phyloP scores from a whole-genome alignment of 2,797 vertebrate species.

The Pteronotus mesoamericanus region DNA sequence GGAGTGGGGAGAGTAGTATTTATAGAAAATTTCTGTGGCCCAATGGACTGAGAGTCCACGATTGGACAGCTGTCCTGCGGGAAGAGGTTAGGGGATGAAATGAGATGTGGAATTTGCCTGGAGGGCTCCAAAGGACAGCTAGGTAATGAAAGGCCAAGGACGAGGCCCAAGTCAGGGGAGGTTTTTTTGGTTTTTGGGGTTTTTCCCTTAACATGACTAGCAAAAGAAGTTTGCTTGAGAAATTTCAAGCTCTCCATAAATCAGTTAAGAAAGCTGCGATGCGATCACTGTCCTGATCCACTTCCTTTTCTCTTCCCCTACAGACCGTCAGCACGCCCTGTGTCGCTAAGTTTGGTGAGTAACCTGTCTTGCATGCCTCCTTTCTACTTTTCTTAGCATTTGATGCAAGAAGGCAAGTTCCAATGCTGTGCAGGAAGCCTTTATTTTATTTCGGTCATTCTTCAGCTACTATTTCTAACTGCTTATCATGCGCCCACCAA shows the following conservation, averaged over 20 bases:
- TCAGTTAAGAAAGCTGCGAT: background rate
- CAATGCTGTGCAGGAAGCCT: background rate
- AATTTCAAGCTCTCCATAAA: background rate
- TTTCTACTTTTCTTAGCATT: background rate
- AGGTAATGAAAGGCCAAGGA: background rate
- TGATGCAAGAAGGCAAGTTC: background rate
- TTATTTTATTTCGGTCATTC: background rate
- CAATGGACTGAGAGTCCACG: background rate
- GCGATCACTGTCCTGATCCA: slow-evolving; percentile 33
- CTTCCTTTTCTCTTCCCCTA: slow-evolving; percentile 50
- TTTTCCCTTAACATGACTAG: background rate
- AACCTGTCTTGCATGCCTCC: background rate
- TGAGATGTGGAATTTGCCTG: background rate
- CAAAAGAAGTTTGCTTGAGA: background rate
- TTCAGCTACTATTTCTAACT: background rate
- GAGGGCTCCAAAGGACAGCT: background rate
- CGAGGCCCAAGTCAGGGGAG: background rate
- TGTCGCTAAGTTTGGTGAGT: slow-evolving; percentile 79
- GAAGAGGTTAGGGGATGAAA: background rate
- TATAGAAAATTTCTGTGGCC: background rate
- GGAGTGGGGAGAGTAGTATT: background rate
- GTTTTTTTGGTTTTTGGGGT: background rate
- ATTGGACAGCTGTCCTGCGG: background rate
- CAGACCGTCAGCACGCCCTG: slow-evolving; percentile 32
- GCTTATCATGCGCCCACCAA: background rate